Percentiles rank a stretch among this genome's conserved stretches.
phyloP scores from a whole-genome alignment of 2,888 invertebrate genomes.

The Ectemnius continuus region DNA sequence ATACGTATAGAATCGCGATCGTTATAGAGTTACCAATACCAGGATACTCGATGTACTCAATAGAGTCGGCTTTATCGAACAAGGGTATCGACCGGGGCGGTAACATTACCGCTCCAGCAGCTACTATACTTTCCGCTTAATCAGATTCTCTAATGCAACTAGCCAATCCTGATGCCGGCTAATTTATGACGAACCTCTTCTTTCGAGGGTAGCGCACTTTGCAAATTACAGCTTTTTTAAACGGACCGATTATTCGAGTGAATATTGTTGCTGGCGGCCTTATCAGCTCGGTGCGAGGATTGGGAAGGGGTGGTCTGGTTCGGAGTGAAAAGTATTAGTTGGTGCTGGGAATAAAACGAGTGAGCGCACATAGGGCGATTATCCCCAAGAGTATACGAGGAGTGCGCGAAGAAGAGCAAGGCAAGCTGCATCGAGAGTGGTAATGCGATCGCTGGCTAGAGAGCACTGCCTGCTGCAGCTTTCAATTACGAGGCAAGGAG shows the following conservation, averaged over 20 bases:
- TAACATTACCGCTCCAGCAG: conserved; percentile 41
- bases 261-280: too few relatives aligned
- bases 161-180: conserved; percentile 29
- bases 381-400: conserved; percentile 1
- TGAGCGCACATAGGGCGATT: not conserved
- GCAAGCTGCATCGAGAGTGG: not conserved
- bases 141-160: conserved; percentile 40
- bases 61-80: conserved; percentile 44
- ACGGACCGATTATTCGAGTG: too few relatives aligned
- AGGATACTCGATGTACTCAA: conserved; percentile 26
- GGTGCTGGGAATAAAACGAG: not conserved
- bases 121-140: conserved; percentile 41
- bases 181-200: too few relatives aligned
- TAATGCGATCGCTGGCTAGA: conserved; percentile 16
- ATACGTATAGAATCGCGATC: conserved; percentile 21
- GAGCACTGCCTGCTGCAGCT: not conserved
- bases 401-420: conserved; percentile 8
- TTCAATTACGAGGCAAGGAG: conserved; percentile 16
- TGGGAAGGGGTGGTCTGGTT: too few relatives aligned
- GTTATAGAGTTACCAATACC: conserved; percentile 46
- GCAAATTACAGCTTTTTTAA: too few relatives aligned
- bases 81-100: conserved; percentile 44
- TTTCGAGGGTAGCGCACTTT: too few relatives aligned
- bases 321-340: too few relatives aligned
- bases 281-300: too few relatives aligned